A percentile compares a stretch with the other conserved stretches of the same genome.
phyloP scores from a whole-genome alignment of 92 coral and sea anemone species.

The Pocillopora meandrina region DNA sequence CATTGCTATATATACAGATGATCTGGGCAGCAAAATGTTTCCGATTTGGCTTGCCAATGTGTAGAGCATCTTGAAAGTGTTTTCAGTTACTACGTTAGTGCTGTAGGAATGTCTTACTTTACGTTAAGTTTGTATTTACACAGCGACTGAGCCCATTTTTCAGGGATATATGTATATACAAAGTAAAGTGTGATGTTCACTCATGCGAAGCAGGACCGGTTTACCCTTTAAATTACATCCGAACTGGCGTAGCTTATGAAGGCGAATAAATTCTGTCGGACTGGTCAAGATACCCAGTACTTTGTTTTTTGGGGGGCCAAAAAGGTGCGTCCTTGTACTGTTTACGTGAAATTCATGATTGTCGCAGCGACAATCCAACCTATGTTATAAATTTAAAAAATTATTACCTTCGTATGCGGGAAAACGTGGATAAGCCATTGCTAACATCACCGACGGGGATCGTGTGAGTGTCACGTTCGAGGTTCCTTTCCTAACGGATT shows the following conservation, averaged over 20 bases:
- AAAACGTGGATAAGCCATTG: constrained; percentile 79
- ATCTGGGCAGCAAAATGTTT: constrained; percentile 37
- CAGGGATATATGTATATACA: constrained; percentile 28
- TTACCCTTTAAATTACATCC: constrained; percentile 18
- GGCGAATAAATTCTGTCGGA: neutral
- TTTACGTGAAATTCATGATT: neutral
- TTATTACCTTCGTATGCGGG: constrained; percentile 81
- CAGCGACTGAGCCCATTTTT: constrained; percentile 25
- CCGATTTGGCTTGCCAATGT: constrained; percentile 24
- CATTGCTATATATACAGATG: constrained; percentile 36
- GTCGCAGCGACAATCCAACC: constrained; percentile 18
- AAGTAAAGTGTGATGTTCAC: constrained; percentile 32
- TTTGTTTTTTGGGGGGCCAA: neutral
- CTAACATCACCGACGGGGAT: constrained; percentile 42
- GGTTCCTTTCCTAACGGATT: constrained; percentile 17
- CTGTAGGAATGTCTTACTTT: constrained; percentile 39
- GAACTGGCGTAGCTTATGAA: constrained; percentile 3
- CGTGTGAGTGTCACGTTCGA: neutral
- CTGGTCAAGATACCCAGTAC: neutral
- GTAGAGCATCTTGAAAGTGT: neutral
- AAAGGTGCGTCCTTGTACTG: neutral
- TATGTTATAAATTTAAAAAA: constrained; percentile 8
- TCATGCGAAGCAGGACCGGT: constrained; percentile 31
- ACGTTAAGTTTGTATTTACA: constrained; percentile 42
- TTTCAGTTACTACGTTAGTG: constrained; percentile 25